Evolutionary conservation across 1,140 invertebrate species (phyloP).

Genomic region (Ectropis grisescens): DNA sequence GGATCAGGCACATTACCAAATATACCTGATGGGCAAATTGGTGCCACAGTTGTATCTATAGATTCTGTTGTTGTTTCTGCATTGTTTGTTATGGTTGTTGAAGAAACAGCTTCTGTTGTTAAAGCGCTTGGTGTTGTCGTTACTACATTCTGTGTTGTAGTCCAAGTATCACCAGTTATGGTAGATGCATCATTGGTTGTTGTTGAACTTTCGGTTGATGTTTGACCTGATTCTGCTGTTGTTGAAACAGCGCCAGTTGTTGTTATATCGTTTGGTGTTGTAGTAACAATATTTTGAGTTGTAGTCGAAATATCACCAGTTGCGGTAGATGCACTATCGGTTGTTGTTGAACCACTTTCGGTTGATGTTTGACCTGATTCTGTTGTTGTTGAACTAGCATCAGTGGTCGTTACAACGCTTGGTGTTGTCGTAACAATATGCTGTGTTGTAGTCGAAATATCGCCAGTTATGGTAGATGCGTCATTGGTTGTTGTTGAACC

Average conservation of each 20-base stretch:
- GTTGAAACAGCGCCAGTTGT: background rate
- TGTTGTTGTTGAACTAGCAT: background rate
- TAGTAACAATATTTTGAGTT: no score
- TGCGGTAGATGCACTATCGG: background rate
- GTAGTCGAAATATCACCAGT: background rate
- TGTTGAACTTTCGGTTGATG: background rate
- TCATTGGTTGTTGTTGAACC: background rate
- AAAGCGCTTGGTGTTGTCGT: background rate
- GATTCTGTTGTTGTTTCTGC: slow-evolving; percentile 1
- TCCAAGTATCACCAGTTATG: background rate
- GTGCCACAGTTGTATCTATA: slow-evolving; percentile 2
- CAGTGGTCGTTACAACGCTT: background rate
- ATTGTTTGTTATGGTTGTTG: slow-evolving; percentile 1
- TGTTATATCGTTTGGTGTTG: no score
- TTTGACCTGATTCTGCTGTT: background rate
- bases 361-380: background rate
- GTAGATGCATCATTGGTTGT: background rate
- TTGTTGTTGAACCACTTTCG: background rate
- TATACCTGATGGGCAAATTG: slow-evolving; percentile 14
- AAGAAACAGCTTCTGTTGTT: background rate
- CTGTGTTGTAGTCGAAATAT: no score
- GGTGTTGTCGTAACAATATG: no score
- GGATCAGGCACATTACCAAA: slow-evolving; percentile 25
- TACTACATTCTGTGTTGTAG: background rate
- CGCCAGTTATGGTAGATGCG: background rate